Evolutionary conservation across 2,797 vertebrate species (phyloP).

Genomic region (Enteromius trimaculatus): DNA sequence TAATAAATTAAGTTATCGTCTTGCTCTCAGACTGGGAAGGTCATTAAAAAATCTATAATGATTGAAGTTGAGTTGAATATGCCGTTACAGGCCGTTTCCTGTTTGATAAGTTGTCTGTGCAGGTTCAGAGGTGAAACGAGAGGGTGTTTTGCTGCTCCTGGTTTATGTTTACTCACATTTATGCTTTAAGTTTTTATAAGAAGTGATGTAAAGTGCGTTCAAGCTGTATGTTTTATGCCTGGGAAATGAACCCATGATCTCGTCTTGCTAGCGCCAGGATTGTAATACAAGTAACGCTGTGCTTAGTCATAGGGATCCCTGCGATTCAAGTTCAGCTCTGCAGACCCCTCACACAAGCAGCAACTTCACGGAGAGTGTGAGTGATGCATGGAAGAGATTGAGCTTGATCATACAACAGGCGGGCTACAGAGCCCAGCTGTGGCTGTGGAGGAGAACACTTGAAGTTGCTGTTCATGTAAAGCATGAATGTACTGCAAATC

Average conservation of each 20-base stretch:
- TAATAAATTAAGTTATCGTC: slow-evolving; percentile 25
- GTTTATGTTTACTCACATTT: not conserved
- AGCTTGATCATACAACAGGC: slow-evolving; percentile 12
- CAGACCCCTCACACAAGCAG: slow-evolving; percentile 15
- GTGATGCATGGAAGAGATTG: slow-evolving; percentile 23
- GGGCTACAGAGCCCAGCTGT: not conserved
- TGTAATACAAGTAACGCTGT: not conserved
- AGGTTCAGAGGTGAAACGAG: not conserved
- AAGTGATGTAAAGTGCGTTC: not conserved
- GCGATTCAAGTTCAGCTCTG: slow-evolving; percentile 34
- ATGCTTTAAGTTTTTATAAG: not conserved
- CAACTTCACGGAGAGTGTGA: slow-evolving; percentile 15
- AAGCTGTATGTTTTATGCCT: not conserved
- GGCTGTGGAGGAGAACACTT: not conserved
- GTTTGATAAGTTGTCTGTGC: slow-evolving; percentile 10
- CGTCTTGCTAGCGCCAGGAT: not conserved
- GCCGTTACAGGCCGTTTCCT: slow-evolving; percentile 9
- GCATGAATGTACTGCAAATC: not conserved
- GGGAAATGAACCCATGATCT: not conserved
- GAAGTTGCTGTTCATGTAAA: slow-evolving; percentile 30
- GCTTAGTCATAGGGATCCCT: slow-evolving; percentile 52
- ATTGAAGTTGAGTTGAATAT: slow-evolving; percentile 17
- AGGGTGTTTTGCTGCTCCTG: not conserved
- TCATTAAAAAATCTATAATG: slow-evolving; percentile 34
- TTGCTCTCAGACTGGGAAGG: not conserved